Evolutionary conservation across 2,888 invertebrate species (phyloP).

Genomic region (Plagiodera versicolora): DNA sequence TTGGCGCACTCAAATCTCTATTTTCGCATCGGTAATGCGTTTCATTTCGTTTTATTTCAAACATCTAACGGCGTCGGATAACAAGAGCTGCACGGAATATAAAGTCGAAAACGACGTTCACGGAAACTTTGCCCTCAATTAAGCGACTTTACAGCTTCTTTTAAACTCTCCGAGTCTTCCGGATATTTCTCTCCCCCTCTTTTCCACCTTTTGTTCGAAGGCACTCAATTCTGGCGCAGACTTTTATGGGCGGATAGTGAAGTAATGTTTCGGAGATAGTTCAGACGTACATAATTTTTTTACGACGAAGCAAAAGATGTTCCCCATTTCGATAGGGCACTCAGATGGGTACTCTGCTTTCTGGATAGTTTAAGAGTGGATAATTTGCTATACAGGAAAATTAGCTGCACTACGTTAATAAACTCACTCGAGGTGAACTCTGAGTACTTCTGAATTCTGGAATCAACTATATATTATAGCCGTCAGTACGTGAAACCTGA

Average conservation of each 20-base stretch:
- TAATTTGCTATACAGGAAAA: too few species aligned
- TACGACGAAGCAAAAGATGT: background rate
- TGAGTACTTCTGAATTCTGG: too few species aligned
- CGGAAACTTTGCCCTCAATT: conserved; percentile 24
- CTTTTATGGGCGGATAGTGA: background rate
- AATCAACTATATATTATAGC: too few species aligned
- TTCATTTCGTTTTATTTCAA: conserved; percentile 1
- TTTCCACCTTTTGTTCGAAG: conserved; percentile 3
- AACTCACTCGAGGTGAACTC: too few species aligned
- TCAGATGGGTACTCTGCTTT: too few species aligned
- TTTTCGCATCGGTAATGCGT: background rate
- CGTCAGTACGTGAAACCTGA: too few species aligned
- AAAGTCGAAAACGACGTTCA: conserved; percentile 17
- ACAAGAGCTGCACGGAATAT: conserved; percentile 15
- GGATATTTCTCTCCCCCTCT: conserved; percentile 4
- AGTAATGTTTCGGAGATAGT: background rate
- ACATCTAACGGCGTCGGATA: conserved; percentile 14
- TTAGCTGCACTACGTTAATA: too few species aligned
- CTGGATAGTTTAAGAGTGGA: too few species aligned
- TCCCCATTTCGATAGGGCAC: background rate
- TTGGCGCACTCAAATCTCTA: background rate
- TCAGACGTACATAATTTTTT: background rate
- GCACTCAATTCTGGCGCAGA: conserved; percentile 6
- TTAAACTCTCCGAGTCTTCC: conserved; percentile 14
- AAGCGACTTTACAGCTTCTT: conserved; percentile 19